Evolutionary conservation across 2,797 vertebrate species (phyloP).

Genomic region (Helostoma temminkii): DNA sequence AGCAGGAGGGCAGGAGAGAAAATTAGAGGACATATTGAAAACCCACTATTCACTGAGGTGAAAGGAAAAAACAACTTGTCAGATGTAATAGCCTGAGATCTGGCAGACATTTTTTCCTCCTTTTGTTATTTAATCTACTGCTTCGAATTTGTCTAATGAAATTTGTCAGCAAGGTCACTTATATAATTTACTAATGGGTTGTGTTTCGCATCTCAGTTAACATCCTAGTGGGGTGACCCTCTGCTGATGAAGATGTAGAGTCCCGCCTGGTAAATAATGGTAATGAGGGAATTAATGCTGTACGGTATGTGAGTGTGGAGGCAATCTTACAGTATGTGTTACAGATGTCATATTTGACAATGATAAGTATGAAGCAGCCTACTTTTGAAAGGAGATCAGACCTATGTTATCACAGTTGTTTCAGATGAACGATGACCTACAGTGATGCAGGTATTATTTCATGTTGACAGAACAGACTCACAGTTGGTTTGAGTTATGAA

Average conservation of each 20-base stretch:
- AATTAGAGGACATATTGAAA: constrained; percentile 53
- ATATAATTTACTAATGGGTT: constrained; percentile 53
- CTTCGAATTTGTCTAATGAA: constrained; percentile 54
- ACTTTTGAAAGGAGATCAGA: constrained; percentile 25
- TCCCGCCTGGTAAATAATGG: constrained; percentile 65
- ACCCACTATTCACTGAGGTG: constrained; percentile 32
- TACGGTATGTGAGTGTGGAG: background rate
- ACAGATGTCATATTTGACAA: constrained; percentile 41
- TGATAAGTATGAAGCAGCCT: constrained; percentile 10
- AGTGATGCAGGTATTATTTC: constrained; percentile 30
- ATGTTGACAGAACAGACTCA: constrained; percentile 30
- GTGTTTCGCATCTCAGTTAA: constrained; percentile 65
- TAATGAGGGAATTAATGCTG: constrained; percentile 48
- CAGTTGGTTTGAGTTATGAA: constrained; percentile 12
- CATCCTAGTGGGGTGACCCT: constrained; percentile 62
- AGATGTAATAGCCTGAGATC: constrained; percentile 36
- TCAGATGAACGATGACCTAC: constrained; percentile 27
- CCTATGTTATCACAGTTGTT: constrained; percentile 15
- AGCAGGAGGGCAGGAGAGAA: constrained; percentile 32
- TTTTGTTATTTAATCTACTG: constrained; percentile 58
- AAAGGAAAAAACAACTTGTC: constrained; percentile 39
- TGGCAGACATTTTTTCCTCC: constrained; percentile 5
- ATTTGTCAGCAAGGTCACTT: constrained; percentile 65
- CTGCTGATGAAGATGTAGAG: constrained; percentile 73
- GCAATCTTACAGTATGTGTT: constrained; percentile 7